Evolutionary conservation across 2,888 invertebrate genomes (phyloP), one percentile per base, ranked within the genome.

Genomic region (Noctua comes): DNA sequence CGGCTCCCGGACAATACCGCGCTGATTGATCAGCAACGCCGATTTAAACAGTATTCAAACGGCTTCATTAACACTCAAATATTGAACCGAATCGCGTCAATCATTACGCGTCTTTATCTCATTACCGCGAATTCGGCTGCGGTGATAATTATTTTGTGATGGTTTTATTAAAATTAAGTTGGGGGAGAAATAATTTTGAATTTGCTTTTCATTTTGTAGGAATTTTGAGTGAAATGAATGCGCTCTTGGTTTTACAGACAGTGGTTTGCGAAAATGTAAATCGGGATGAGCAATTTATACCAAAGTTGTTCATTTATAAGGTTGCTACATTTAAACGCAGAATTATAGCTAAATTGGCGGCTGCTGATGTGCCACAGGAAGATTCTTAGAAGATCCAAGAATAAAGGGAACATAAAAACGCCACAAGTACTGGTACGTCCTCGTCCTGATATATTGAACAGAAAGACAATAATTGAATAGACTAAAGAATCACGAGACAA

Each of bases 1-100:
- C 77, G 62, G n/a, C 4, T 4, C 43, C 8, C 66, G 66, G 78
- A 91, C 91, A 91, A 91, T 91, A 77, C 62, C 76, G 76, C 68
- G 79, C 86, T 91, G 91, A 91, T 91, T 91, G 90, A 91, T 90
- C 78, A 75, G 64, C 79, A 54, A 40, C 80, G 86, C 88, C 80
- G 85, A 91, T 89, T 90, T 80, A 91, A 90, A 88, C 86, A 84
- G 72, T 68, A 82, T 87, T 86, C 85, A 83, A 85, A 86, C 81
- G 82, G 86, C 85, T 85, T 88, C 90, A 89, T 90, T 88, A 89
- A 89, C 89, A 84, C 85, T 87, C 84, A 80, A 89, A 88, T 82
- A 77, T 82, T 73, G 59, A 68, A 76, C 59, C 59, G 69, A 75
- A 57, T 62, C 40, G 57, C 76, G 68, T 72, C 84, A 83, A 84